Conservation (phyloP, 2,113 vertebrate species). For the Mormoops blainvillei region DNA sequence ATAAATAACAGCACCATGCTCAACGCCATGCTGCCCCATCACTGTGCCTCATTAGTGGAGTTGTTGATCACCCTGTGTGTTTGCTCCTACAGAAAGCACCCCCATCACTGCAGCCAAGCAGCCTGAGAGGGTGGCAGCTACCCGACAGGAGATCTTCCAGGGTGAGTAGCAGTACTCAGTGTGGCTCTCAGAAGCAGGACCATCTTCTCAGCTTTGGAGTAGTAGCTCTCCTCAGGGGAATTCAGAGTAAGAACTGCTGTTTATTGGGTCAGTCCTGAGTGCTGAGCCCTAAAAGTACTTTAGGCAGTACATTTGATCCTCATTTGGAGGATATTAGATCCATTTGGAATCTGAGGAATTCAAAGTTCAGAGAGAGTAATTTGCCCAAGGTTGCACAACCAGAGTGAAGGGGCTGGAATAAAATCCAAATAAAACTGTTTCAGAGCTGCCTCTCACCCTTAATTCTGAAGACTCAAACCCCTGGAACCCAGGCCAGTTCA, state of each 20-base stretch:
- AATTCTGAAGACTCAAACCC: background rate
- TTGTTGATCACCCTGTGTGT: background rate
- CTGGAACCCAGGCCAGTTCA: background rate
- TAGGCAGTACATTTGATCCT: background rate
- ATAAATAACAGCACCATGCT: background rate
- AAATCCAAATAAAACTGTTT: background rate
- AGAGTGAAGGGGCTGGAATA: background rate
- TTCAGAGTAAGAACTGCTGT: background rate
- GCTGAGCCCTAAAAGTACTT: background rate
- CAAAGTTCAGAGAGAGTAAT: background rate
- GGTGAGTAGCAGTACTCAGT: slow-evolving; percentile 66
- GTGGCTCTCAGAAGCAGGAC: background rate
- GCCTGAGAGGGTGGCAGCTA: slow-evolving; percentile 86
- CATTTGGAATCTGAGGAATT: background rate
- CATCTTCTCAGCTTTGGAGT: background rate
- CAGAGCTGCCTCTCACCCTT: background rate
- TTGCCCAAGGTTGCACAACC: background rate
- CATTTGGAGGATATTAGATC: background rate
- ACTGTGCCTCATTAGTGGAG: background rate
- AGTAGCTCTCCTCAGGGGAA: background rate
- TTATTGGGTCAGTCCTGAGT: background rate
- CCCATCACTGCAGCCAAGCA: slow-evolving; percentile 78
- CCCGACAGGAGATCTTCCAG: slow-evolving; percentile 88
- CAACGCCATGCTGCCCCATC: background rate
- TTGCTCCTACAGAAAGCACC: slow-evolving; percentile 75